Evolutionary conservation across 2,113 vertebrate species (phyloP).

Genomic region (Maccullochella peelii): DNA sequence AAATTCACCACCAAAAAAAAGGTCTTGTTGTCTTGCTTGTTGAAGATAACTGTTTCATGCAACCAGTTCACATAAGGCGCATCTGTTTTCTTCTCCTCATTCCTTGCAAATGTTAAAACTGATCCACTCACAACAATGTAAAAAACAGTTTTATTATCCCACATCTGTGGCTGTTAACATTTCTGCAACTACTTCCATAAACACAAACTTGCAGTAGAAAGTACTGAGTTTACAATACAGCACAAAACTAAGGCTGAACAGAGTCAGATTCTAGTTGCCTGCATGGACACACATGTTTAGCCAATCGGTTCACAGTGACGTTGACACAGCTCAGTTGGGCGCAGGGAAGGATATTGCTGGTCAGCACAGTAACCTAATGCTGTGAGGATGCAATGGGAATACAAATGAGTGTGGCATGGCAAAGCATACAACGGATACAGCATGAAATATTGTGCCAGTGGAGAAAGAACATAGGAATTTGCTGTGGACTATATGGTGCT

Average conservation of each 20-base stretch:
- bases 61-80: background rate
- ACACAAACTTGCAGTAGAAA: constrained; percentile 15
- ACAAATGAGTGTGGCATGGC: constrained; percentile 51
- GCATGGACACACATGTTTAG: constrained; percentile 32
- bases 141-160: background rate
- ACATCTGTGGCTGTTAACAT: constrained; percentile 11
- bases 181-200: constrained; percentile 15
- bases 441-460: constrained; percentile 1
- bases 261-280: background rate
- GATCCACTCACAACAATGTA: background rate
- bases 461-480: constrained; percentile 13
- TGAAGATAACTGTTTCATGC: background rate
- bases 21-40: too few species aligned
- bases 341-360: constrained; percentile 35
- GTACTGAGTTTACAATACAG: background rate
- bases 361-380: constrained; percentile 49
- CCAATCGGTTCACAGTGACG: constrained; percentile 45
- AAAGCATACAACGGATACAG: constrained; percentile 22
- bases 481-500: background rate
- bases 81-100: background rate
- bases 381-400: constrained; percentile 56
- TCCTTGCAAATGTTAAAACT: constrained; percentile 1
- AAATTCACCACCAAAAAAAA: background rate
- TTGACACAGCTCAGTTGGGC: constrained; percentile 35
- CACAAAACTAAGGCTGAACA: constrained; percentile 21